Percentiles rank a stretch among this genome's conserved stretches.
Evolutionary conservation across 2,797 vertebrate species (phyloP).

Genomic region (Clarias fuscus): DNA sequence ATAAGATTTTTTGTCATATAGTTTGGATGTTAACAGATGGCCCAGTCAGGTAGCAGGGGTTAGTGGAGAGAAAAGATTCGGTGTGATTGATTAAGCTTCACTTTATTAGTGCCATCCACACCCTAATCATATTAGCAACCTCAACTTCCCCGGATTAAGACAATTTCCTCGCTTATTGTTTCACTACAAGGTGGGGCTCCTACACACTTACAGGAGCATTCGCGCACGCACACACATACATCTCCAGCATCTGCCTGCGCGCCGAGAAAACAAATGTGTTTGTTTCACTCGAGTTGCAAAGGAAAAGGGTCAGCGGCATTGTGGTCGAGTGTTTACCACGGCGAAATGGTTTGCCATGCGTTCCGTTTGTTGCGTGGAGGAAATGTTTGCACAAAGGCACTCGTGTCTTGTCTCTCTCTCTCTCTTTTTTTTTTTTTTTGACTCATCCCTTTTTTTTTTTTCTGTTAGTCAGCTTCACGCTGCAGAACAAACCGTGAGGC

Average conservation of each 20-base stretch:
- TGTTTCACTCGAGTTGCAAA: conserved; percentile 44
- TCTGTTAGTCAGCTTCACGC: background rate
- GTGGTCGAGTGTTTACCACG: conserved; percentile 43
- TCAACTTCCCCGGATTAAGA: conserved; percentile 74
- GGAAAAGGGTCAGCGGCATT: conserved; percentile 51
- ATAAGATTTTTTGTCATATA: conserved; percentile 93
- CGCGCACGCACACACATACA: conserved; percentile 24
- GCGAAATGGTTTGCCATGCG: conserved; percentile 19
- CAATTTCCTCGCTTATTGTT: conserved; percentile 74
- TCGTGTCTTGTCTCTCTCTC: background rate
- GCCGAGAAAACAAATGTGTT: conserved; percentile 45
- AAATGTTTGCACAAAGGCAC: conserved; percentile 22
- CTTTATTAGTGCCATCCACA: conserved; percentile 87
- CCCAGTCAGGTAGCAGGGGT: conserved; percentile 85
- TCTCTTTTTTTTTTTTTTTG: background rate
- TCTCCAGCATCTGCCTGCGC: conserved; percentile 50
- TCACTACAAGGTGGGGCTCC: conserved; percentile 57
- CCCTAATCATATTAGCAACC: conserved; percentile 75
- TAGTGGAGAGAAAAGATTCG: conserved; percentile 84
- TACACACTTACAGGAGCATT: conserved; percentile 27
- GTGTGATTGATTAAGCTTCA: conserved; percentile 95
- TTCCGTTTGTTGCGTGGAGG: background rate
- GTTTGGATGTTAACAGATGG: conserved; percentile 98
- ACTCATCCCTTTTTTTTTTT: background rate
- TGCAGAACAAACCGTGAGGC: background rate